These are phyloP conservation scores for Philypnodon macrostomus DNA, from an alignment of 2,797 vertebrate genomes.

Conservation along the genomic window DNA sequence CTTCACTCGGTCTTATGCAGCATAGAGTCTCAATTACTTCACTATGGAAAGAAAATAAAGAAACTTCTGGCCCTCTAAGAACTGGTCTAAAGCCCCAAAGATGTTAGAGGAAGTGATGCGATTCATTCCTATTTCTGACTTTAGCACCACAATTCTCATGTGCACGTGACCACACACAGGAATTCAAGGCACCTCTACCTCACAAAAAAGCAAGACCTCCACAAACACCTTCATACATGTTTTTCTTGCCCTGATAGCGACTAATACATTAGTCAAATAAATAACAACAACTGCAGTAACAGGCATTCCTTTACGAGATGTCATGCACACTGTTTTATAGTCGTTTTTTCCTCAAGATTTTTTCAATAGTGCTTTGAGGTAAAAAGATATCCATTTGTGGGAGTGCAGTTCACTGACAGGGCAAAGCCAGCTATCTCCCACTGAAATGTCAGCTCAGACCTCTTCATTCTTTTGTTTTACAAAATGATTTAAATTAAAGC, in stretches of 20 bases:
- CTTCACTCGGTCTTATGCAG: constrained; percentile 52
- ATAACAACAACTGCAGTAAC: constrained; percentile 45
- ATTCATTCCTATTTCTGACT: constrained; percentile 74
- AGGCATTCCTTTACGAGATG: constrained; percentile 67
- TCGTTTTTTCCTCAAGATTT: constrained; percentile 35
- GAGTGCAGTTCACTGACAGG: constrained; percentile 59
- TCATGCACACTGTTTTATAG: constrained; percentile 57
- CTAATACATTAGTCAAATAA: constrained; percentile 34
- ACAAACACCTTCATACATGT: constrained; percentile 42
- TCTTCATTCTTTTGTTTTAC: constrained; percentile 41
- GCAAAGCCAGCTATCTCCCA: constrained; percentile 72
- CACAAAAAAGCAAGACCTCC: constrained; percentile 65
- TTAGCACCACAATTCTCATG: constrained; percentile 63
- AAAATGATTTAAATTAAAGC: constrained; percentile 69
- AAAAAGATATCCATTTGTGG: constrained; percentile 60
- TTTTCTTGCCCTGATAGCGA: constrained; percentile 49
- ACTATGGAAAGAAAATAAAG: constrained; percentile 65
- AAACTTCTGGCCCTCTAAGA: constrained; percentile 66
- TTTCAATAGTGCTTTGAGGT: constrained; percentile 67
- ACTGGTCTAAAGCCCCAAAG: constrained; percentile 53
- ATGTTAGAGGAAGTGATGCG: constrained; percentile 50
- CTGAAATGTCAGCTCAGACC: constrained; percentile 47
- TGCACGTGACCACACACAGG: constrained; percentile 53
- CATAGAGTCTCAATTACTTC: constrained; percentile 56
- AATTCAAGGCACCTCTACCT: constrained; percentile 74